Evolutionary conservation across 2,113 vertebrate genomes (phyloP), one percentile per base, ranked within the genome.

Genomic region (Lampris incognitus): DNA sequence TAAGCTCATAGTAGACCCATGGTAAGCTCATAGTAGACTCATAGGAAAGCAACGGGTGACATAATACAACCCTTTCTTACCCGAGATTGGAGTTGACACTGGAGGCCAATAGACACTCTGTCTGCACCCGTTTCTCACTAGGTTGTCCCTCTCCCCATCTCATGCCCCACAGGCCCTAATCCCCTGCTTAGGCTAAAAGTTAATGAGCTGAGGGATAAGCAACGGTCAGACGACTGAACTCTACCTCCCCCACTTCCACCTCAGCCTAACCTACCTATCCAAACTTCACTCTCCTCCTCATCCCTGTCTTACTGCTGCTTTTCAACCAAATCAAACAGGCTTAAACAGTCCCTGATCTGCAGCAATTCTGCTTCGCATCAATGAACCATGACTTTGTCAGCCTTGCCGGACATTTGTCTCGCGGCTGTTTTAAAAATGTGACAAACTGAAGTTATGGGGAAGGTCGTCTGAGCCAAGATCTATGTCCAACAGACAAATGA

Each of bases 121-220:
- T 13, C 40, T 46, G 64, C 59, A 78, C 68, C 77, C 75, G 62
- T 24, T 24, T 24, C 24, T 24, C 24, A 24, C 24, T 24, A 24
- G 24, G 24, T 24, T 24, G 24, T 24, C 24, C n/a, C 11, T 56
- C 55, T 81, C 51, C 74, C 74, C 71, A 52, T 50, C 61, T 73
- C 36, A 2, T 72, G 55, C 40, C 66, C 13, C 42, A 5, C 54
- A 59, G 48, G 48, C 44, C 36, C 52, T 81, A 86, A 89, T 87
- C 63, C 0, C 62, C 46, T n/a, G 36, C 48, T 81, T 82, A 81
- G 75, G 77, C 60, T 70, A 61, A 69, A 70, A 68, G 57, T 75
- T 69, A 69, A 54, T 57, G 66, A 83, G 78, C 67, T 39, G 40
- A 51, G 24, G 84, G 73, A 81, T 82, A 78, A 78, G 66, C 55